Base-by-base conservation (phyloP, 2,797 vertebrate species). In the Sebastes itinus region DNA sequence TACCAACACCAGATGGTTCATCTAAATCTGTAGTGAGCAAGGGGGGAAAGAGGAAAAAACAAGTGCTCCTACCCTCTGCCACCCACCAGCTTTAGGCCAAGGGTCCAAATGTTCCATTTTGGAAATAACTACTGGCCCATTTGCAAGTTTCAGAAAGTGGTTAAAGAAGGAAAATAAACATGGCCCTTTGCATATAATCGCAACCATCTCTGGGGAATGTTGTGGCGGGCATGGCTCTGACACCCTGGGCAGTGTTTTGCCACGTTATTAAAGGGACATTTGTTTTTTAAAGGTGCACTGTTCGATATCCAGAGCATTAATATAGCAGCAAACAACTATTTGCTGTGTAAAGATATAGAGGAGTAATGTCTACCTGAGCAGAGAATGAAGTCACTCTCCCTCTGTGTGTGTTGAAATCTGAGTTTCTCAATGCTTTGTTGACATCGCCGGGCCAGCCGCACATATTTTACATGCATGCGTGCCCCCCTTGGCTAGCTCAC, bases 1-100 rank as follows among this genome's bases (percentile, higher is more conserved):
- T 61, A 85, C 82, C 81, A 80, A 75, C 88, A 88, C 88, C 94
- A 95, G 92, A 94, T 94, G 94, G 92, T 91, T 92, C 78, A 86
- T 91, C 90, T 92, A 91, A 93, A 91, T 92, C 70, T 90, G 83
- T 81, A 62, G 86, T 77, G 82, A 78, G 73, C 60, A 72, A 62
- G 28, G 54, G 62, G 71, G 82, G 4, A 32, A 58, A 35, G 72
- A 84, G 77, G 77, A 84, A 78, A 81, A 86, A 86, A 81, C 80
- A 88, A 82, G 75, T 42, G 58, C 55, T 82, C 78, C 77, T 76
- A 59, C 72, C 64, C 76, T 75, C 77, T 79, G 66, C 83, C 88
- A 81, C 81, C 81, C 69, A 78, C 78, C 73, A 72, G 69, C 64
- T 84, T 84, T 38, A 71, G 77, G 80, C 83, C 87, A 89, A 87